Evolutionary conservation across 2,888 invertebrate genomes (phyloP).

Genomic region (Serripes groenlandicus): DNA sequence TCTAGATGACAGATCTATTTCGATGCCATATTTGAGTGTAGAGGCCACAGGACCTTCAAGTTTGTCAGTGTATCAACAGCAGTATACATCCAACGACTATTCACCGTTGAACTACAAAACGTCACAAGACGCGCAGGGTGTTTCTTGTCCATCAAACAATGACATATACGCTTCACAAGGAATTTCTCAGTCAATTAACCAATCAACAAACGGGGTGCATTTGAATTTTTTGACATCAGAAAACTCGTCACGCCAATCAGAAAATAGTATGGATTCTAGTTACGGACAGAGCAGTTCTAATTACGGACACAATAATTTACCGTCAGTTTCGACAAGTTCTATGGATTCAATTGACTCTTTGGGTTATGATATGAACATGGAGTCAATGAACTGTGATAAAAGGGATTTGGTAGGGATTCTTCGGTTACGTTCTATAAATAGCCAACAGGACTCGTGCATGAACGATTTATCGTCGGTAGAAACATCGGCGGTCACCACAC

Average conservation of each 20-base stretch:
- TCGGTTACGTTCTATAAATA: neutral
- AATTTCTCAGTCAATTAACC: neutral
- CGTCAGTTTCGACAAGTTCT: neutral
- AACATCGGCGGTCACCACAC: neutral
- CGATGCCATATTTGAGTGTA: slow-evolving; percentile 3
- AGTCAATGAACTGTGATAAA: neutral
- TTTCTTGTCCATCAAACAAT: neutral
- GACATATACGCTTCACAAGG: neutral
- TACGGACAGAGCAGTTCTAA: neutral
- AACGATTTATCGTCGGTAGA: neutral
- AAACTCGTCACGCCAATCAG: slow-evolving; percentile 15
- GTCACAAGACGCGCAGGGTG: neutral
- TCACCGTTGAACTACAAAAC: neutral
- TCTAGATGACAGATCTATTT: slow-evolving; percentile 4
- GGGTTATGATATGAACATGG: neutral
- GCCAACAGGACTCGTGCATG: neutral
- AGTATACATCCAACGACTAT: neutral
- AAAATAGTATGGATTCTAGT: neutral
- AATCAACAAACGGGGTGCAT: slow-evolving; percentile 2
- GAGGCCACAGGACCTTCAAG: slow-evolving; percentile 6
- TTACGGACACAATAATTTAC: neutral
- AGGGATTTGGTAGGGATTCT: neutral
- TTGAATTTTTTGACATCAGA: slow-evolving; percentile 7
- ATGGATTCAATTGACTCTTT: neutral
- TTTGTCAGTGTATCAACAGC: neutral